These are phyloP conservation scores for Venusia cambrica DNA, from an alignment of 2,888 invertebrate genomes.

Conservation along the genomic window DNA sequence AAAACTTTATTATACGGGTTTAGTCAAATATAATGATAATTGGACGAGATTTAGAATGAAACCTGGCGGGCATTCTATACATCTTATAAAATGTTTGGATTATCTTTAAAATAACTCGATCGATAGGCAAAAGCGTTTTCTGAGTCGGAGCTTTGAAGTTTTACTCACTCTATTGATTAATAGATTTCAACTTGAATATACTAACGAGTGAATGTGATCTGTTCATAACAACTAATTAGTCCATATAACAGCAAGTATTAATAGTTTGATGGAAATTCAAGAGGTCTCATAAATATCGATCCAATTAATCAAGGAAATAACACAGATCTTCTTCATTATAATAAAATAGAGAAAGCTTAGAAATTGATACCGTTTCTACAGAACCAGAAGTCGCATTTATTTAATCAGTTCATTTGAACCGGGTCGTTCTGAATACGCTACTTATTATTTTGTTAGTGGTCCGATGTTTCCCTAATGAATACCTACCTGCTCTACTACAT, in stretches of 20 bases:
- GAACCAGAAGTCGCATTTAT: slow-evolving; percentile 20
- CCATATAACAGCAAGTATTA: slow-evolving; percentile 9
- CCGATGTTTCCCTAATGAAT: slow-evolving; percentile 8
- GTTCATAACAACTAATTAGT: slow-evolving; percentile 10
- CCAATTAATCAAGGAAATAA: slow-evolving; percentile 20
- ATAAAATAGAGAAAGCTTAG: slow-evolving; percentile 25
- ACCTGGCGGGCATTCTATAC: slow-evolving; percentile 10
- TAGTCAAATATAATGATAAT: slow-evolving; percentile 36
- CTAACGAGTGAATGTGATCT: slow-evolving; percentile 1
- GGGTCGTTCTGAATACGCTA: slow-evolving; percentile 5
- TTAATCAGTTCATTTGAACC: slow-evolving; percentile 14
- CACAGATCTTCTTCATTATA: slow-evolving; percentile 25
- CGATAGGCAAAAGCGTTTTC: background rate
- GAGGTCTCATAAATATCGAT: slow-evolving; percentile 17
- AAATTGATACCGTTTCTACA: slow-evolving; percentile 16
- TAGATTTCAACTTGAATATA: slow-evolving; percentile 13
- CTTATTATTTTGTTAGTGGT: slow-evolving; percentile 5
- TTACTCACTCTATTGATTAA: slow-evolving; percentile 2
- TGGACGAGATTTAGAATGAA: slow-evolving; percentile 26
- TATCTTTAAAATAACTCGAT: slow-evolving; percentile 1
- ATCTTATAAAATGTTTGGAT: no score
- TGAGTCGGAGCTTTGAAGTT: slow-evolving; percentile 9
- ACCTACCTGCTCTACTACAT: slow-evolving; percentile 4
- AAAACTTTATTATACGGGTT: slow-evolving; percentile 29
- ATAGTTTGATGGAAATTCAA: slow-evolving; percentile 16